Evolutionary conservation across 2,113 vertebrate genomes (phyloP).

Genomic region (Gallinago undulata): DNA sequence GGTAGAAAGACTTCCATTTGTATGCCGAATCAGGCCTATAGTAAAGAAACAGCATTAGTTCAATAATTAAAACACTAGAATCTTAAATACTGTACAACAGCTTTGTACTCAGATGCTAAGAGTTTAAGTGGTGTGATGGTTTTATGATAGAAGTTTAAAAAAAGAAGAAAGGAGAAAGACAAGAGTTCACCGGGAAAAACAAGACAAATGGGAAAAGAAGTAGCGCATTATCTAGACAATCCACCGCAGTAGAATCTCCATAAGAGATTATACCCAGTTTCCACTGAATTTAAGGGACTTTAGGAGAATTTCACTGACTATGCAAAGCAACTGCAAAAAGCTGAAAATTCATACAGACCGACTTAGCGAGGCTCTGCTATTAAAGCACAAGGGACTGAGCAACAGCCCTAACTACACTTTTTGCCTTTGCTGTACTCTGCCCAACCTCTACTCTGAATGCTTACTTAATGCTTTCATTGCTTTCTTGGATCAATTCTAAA

Average conservation of each 20-base stretch:
- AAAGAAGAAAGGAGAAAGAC: not conserved
- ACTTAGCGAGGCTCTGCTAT: not conserved
- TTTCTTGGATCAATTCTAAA: not conserved
- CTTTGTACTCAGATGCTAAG: not conserved
- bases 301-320: not conserved
- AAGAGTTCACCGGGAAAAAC: not conserved
- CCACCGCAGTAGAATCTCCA: not conserved
- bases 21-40: not conserved
- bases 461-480: not conserved
- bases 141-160: not conserved
- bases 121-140: not conserved
- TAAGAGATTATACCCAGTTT: not conserved
- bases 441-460: not conserved
- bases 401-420: not conserved
- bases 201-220: not conserved
- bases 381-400: not conserved
- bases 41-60: not conserved
- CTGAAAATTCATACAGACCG: not conserved
- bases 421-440: not conserved
- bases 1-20: not conserved
- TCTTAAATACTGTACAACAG: not conserved
- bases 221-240: not conserved
- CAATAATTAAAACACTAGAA: not conserved
- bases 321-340: not conserved
- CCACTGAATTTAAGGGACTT: not conserved